Evolutionary conservation across 23 tunicate genomes (phyloP).

Genomic region (Ascidia mentula): DNA sequence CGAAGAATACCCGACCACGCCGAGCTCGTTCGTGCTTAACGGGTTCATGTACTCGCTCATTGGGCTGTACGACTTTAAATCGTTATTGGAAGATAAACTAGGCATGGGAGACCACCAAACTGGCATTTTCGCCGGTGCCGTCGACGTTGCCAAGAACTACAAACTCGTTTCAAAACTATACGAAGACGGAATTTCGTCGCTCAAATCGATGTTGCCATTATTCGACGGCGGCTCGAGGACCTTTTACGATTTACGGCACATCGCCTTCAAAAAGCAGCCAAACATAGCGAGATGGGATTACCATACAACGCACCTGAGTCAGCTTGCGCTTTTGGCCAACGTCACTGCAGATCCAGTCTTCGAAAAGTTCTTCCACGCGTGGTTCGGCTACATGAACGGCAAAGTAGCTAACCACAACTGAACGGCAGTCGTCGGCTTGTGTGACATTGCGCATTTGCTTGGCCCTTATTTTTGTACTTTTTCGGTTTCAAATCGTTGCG

Average conservation of each 20-base stretch:
- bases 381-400: slow-evolving; percentile 79
- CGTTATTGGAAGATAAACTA: slow-evolving; percentile 52
- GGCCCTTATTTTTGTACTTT: no score
- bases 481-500: no score
- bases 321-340: slow-evolving; percentile 63
- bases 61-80: slow-evolving; percentile 84
- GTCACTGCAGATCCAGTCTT: slow-evolving; percentile 74
- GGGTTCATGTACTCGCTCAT: slow-evolving; percentile 94
- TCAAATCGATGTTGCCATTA: slow-evolving; percentile 84
- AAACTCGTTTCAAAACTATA: slow-evolving; percentile 42
- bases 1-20: slow-evolving; percentile 94
- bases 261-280: slow-evolving; percentile 63
- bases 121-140: background rate
- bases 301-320: slow-evolving; percentile 87
- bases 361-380: slow-evolving; percentile 44
- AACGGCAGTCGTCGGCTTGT: no score
- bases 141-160: slow-evolving; percentile 19
- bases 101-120: background rate
- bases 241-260: slow-evolving; percentile 91
- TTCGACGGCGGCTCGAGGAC: slow-evolving; percentile 91
- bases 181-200: slow-evolving; percentile 77
- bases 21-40: slow-evolving; percentile 85
- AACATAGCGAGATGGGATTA: slow-evolving; percentile 99
- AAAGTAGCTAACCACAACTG: slow-evolving; percentile 82
- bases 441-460: no score